A percentile compares a stretch with the other conserved stretches of the same genome.
Evolutionary conservation across 2,797 vertebrate species (phyloP).

Genomic region (Calcarius lapponicus): DNA sequence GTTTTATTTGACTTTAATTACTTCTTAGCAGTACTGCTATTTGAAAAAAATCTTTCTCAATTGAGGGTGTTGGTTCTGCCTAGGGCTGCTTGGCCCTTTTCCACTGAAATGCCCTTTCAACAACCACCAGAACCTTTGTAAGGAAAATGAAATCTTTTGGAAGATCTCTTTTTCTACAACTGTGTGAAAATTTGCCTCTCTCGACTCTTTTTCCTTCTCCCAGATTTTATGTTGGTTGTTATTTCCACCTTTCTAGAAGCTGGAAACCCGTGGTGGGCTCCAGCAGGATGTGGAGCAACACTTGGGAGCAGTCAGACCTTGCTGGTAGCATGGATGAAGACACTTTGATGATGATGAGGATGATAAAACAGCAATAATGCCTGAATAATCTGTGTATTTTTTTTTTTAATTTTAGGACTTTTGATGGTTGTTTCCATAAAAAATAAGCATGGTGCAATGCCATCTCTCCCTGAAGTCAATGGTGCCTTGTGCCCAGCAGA

Average conservation of each 20-base stretch:
- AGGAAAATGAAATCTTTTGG: background rate
- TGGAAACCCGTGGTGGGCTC: background rate
- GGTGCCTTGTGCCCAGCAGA: background rate
- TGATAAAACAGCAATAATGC: background rate
- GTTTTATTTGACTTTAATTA: slow-evolving; percentile 63
- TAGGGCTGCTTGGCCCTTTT: slow-evolving; percentile 39
- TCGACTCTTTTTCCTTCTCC: background rate
- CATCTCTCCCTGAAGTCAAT: background rate
- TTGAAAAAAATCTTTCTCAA: slow-evolving; percentile 48
- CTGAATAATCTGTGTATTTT: background rate
- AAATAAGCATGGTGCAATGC: background rate
- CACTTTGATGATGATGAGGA: background rate
- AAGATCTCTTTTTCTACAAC: background rate
- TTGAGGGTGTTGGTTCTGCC: slow-evolving; percentile 57
- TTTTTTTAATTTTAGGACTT: background rate
- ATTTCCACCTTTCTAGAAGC: background rate
- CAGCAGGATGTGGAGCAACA: background rate
- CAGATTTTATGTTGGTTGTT: background rate
- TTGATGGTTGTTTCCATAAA: background rate
- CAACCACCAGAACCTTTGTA: background rate
- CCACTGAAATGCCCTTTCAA: slow-evolving; percentile 42
- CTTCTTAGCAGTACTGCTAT: slow-evolving; percentile 18
- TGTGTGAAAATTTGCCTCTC: background rate
- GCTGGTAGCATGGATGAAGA: background rate
- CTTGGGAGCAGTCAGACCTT: background rate